Base-by-base conservation (phyloP, 2,797 vertebrate genomes). In the Triplophysa yarkandensis region DNA sequence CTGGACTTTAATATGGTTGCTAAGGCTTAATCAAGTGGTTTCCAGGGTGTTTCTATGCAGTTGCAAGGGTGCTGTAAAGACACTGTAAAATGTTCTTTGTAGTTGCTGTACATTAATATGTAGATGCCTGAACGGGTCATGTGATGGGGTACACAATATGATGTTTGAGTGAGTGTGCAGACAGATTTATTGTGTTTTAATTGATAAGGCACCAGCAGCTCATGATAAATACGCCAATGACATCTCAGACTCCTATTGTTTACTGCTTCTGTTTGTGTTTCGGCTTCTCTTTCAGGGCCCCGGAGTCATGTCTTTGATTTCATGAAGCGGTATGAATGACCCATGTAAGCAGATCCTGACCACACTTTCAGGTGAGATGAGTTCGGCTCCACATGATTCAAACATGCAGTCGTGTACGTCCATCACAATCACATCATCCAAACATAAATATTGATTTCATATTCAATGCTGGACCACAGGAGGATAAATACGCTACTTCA, bases 401-500 rank as follows among this genome's bases (percentile, higher is more conserved):
- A 76, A 79, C 55, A 76, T 48, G 54, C 43, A 25, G 39, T 28
- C 14, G 34, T 70, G 41, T 4, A 25, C 52, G 6, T 74, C 34
- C 36, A 70, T 52, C 62, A 52, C 21, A 71, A 57, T 19, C n/a
- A 66, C 34, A 55, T 62, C 50, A 19, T 39, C 36, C 46, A 43
- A 67, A 68, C 41, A 46, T 81, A 78, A 78, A 81, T 75, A 74
- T 64, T 71, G 68, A 62, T 77, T 78, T 77, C 54, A 77, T 60
- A 50, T 60, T 17, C 39, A 5, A 16, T 50, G 34, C 48, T 43
- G 34, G 17, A 64, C 70, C 70, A 63, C 70, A 63, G 67, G 36
- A 28, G 44, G 50, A 55, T 62, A 73, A 72, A 68, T 54, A 72
- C 54, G 46, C 57, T 63, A 27, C 11, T 14, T 52, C 17, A 27